Evolutionary conservation across 2,113 vertebrate genomes (phyloP).

Genomic region (Pipra filicauda): DNA sequence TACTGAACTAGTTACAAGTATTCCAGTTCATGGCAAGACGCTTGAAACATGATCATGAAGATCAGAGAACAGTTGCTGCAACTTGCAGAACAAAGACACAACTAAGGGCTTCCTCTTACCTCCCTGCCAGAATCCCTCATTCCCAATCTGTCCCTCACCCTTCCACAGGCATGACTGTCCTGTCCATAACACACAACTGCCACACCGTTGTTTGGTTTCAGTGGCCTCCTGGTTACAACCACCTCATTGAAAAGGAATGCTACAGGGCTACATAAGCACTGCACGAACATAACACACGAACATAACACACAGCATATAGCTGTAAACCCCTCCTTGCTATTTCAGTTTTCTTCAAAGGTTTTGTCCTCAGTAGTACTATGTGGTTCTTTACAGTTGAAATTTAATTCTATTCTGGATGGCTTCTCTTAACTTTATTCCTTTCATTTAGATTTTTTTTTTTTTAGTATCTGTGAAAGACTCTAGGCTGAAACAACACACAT

Average conservation of each 20-base stretch:
- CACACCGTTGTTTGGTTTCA: background rate
- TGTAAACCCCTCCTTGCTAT: background rate
- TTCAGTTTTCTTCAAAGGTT: background rate
- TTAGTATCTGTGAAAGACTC: background rate
- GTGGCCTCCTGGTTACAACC: background rate
- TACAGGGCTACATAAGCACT: background rate
- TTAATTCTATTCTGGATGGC: background rate
- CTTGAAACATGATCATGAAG: background rate
- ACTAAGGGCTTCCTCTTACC: background rate
- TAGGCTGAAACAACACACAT: background rate
- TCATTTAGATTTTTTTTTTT: background rate
- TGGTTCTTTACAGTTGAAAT: background rate
- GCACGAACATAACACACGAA: background rate
- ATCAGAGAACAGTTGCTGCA: background rate
- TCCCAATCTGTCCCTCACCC: background rate
- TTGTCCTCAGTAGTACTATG: background rate
- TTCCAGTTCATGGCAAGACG: background rate
- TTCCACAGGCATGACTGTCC: background rate
- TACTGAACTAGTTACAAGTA: background rate
- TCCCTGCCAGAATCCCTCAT: background rate
- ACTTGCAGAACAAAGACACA: background rate
- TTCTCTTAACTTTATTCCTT: background rate
- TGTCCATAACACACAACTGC: background rate
- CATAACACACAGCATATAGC: background rate
- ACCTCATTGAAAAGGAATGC: conserved; percentile 37